Percentiles rank a stretch among this genome's conserved stretches.
Conservation (phyloP, 2,113 vertebrate genomes). For the Pseudopodoces humilis region DNA sequence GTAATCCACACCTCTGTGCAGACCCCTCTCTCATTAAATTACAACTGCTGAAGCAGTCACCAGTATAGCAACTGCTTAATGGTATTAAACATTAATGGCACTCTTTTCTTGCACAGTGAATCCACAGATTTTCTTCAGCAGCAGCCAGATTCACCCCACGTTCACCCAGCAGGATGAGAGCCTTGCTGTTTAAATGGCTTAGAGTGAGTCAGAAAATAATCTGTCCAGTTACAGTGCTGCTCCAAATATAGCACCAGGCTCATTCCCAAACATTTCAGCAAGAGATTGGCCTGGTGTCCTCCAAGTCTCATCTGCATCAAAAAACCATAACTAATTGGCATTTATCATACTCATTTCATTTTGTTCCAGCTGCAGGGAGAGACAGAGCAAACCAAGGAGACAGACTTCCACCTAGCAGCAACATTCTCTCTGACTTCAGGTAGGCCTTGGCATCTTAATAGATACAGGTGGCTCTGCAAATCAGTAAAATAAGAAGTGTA, state of each 20-base stretch:
- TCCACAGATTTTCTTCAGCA: not conserved
- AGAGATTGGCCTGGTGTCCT: not conserved
- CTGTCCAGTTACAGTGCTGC: not conserved
- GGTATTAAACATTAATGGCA: not conserved
- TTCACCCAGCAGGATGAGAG: not conserved
- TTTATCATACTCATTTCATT: not conserved
- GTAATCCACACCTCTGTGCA: not conserved
- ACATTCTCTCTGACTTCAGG: not conserved
- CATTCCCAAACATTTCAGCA: not conserved
- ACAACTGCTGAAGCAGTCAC: not conserved
- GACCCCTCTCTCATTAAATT: not conserved
- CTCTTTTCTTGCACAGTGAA: not conserved
- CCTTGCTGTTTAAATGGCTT: not conserved
- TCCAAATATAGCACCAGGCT: not conserved
- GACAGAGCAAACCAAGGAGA: not conserved
- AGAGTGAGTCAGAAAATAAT: not conserved
- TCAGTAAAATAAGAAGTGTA: not conserved
- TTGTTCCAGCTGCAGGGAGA: not conserved
- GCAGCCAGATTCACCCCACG: not conserved
- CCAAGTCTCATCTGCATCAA: not conserved
- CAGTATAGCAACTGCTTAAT: not conserved
- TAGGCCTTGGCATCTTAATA: not conserved
- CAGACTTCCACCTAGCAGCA: not conserved
- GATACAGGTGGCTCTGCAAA: not conserved
- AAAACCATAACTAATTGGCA: not conserved